Base-by-base conservation (phyloP, 2,113 vertebrate species). In the Rana temporaria region DNA sequence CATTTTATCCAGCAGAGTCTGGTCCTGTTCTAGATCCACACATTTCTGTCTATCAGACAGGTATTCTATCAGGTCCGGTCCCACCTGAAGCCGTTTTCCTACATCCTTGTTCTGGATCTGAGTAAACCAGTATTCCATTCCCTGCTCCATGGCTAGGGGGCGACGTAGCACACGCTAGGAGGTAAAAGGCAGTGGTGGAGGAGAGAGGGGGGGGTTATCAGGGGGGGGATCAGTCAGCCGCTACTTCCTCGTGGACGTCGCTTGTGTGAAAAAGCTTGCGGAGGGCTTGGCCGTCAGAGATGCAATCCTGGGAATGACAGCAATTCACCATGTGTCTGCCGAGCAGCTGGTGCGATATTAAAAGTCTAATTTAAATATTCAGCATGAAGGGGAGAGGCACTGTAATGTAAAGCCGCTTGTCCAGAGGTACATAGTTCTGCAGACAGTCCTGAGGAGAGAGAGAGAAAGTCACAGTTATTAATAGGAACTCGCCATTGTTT, bases 261-360 rank as follows among this genome's bases (percentile, higher is more conserved):
- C 90, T 89, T 90, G 91, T 93, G 91, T 55, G 89, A 89, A 81
- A 86, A 91, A 91, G 90, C 91, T 93, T 93, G 93, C 92, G 88
- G 91, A 92, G 90, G 89, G 91, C 89, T 91, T 87, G 92, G 92
- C 91, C 91, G 92, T 93, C 91, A 85, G 87, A 92, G 95, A 96
- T 90, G 92, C 90, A 94, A 94, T 96, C 92, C 90, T 88, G 93
- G 92, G 97, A 97, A 97, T 96, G 96, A 91, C 92, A 97, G 94
- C 95, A 95, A 99, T 99, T 96, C 94, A 98, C 94, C 98, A 98
- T 98, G 96, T 98, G 97, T 96, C 95, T 96, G 92, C 89, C 90
- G 91, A 94, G 95, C 97, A 98, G 96, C 98, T 98, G 98, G 91
- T 79, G 88, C 91, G 93, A 91, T 92, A 93, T 93, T 93, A 93